Evolutionary conservation across 2,888 invertebrate genomes (phyloP).

Genomic region (Periphyllus acericola): DNA sequence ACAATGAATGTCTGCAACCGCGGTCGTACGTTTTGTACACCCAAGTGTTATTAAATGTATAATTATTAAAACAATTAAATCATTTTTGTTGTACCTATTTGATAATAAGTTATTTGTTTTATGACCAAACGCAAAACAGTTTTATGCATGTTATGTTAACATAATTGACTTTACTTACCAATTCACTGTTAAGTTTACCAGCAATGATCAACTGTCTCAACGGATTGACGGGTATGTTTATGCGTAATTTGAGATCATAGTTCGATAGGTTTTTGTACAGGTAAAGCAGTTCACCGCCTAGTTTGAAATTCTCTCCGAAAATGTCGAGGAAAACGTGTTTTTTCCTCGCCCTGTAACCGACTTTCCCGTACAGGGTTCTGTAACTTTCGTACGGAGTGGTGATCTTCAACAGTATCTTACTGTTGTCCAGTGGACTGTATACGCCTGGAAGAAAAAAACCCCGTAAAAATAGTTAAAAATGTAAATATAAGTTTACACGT

Average conservation of each 20-base stretch:
- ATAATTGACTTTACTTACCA: constrained; percentile 68
- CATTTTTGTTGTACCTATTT: too few species aligned
- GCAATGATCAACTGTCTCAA: constrained; percentile 75
- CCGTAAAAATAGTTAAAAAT: neutral
- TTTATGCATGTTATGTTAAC: neutral
- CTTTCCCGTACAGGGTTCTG: constrained; percentile 74
- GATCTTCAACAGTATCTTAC: constrained; percentile 79
- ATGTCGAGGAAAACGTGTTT: constrained; percentile 80
- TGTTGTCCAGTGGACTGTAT: constrained; percentile 78
- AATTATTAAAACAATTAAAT: too few species aligned
- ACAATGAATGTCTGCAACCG: too few species aligned
- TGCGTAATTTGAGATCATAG: constrained; percentile 79
- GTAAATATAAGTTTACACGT: too few species aligned
- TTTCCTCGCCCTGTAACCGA: constrained; percentile 78
- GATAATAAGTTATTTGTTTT: too few species aligned
- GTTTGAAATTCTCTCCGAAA: constrained; percentile 75
- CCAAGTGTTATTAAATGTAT: too few species aligned
- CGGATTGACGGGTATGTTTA: constrained; percentile 80
- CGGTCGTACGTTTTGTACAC: too few species aligned
- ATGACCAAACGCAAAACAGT: too few species aligned
- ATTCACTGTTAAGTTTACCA: constrained; percentile 76
- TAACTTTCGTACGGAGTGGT: constrained; percentile 79
- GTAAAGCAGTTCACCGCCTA: constrained; percentile 77
- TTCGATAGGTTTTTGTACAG: constrained; percentile 73
- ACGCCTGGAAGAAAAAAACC: constrained; percentile 69